Base-by-base conservation (phyloP, 2,113 vertebrate species). In the Rhizomys pruinosus region DNA sequence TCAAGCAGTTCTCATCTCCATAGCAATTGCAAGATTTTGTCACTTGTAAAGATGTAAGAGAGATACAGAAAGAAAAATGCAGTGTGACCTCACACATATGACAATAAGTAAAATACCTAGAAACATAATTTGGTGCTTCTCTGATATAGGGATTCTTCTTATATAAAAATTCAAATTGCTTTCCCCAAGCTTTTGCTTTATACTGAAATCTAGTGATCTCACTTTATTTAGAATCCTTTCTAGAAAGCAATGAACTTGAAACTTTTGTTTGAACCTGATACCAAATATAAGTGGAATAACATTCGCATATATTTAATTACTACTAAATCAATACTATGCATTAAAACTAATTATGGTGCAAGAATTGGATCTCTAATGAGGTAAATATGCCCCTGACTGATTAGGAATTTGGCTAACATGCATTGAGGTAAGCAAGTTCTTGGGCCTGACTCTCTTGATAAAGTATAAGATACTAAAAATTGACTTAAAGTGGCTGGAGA, bases 321-420 rank as follows among this genome's bases (percentile, higher is more conserved):
- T 90, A 91, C 39, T 89, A 96, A 96, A 96, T 98, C 96, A 95
- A 97, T 97, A 94, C 96, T 97, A 91, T 95, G 68, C 77, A 93
- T 97, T 96, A 94, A 96, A 93, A 85, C 85, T 97, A 97, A 97
- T 97, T 97, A 96, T 87, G 95, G 81, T 66, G 87, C 42, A 96
- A 90, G 55, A 96, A 95, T 97, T 93, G 96, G 64, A 79, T 61
- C 29, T 93, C 71, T 89, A 42, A 89, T 92, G 87, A 96, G 96
- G 92, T 96, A 95, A 97, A 68, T 4, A 69, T 69, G 68, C 61
- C 23, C 44, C 95, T 80, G 84, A n/a, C 79, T 96, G 73, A 91
- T 96, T 96, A 93, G 52, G 23, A 92, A 82, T 97, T 97, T 78
- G 93, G 27, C 32, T 97, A 92, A 71, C 55, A 63, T 92, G 76